Evolutionary conservation across 2,797 vertebrate species (phyloP).

Genomic region (Silurus lanzhouensis): DNA sequence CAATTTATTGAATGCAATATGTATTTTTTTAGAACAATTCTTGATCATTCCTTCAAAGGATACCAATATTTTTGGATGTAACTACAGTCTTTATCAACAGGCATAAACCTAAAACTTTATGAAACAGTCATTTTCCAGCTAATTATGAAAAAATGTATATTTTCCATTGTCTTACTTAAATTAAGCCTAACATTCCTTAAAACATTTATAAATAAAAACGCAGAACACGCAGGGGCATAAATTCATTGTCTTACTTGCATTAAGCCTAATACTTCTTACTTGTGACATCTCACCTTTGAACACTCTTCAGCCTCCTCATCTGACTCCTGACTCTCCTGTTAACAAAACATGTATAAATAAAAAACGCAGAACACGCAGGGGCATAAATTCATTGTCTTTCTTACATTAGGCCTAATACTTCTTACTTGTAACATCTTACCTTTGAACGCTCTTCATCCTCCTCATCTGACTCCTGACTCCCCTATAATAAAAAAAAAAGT

Average conservation of each 20-base stretch:
- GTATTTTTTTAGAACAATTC: background rate
- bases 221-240: no score
- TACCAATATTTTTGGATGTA: background rate
- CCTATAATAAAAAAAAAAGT: background rate
- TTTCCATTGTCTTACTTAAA: background rate
- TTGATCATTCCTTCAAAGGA: background rate
- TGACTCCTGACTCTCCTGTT: background rate
- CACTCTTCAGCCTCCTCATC: rapidly evolving
- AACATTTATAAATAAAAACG: no score
- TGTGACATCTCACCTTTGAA: background rate
- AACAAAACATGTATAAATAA: background rate
- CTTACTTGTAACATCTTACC: background rate
- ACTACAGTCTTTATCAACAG: no score
- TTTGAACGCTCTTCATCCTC: rapidly evolving
- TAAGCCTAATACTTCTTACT: background rate
- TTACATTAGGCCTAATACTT: background rate
- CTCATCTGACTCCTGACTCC: background rate
- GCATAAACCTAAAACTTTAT: background rate
- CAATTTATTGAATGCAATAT: background rate
- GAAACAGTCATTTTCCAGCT: no score
- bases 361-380: background rate
- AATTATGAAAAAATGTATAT: background rate
- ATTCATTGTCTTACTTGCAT: background rate
- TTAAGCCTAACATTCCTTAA: background rate
- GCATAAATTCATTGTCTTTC: background rate